Base-by-base conservation (phyloP, 2,888 invertebrate genomes). In the Allacma fusca region DNA sequence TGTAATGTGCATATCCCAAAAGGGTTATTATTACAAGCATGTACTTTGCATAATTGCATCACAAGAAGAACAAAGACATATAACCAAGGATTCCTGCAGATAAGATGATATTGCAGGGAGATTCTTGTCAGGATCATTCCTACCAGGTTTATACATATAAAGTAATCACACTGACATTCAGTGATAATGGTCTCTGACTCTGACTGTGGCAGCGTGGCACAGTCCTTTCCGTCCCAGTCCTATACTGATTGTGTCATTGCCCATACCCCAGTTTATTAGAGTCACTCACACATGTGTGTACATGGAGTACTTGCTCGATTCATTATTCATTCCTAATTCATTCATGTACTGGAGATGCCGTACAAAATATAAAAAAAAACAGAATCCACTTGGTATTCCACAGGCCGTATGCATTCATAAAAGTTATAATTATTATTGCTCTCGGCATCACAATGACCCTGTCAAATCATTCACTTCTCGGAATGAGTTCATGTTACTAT, bases 221-320 rank as follows among this genome's bases (percentile, higher is more conserved):
- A n/a, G n/a, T n/a, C n/a, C n/a, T n/a, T n/a, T n/a, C n/a, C n/a
- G n/a, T n/a, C n/a, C 1, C n/a, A 50, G 19, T 50, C 5, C 50
- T 50, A 50, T 5, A 12, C 5, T n/a, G 5, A 50, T 50, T 50
- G 50, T 50, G 50, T 50, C 50, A 50, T 50, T 50, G 50, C 50
- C 50, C 50, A n/a, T n/a, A 50, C 50, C 50, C 50, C 50, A 50
- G n/a, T 50, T 50, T 50, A 50, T 9, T 50, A 50, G 50, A 50
- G 5, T 50, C 19, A 12, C n/a, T 50, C 50, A 50, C 50, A 50
- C 50, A 50, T 50, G 50, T 50, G 50, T 50, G 50, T 9, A 16
- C 16, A 50, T 16, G 50, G 4, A 34, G 34, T 34, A 34, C 34
- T 34, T 34, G n/a, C 40, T 50, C 5, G 7, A n/a, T 19, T 50